Evolutionary conservation across 2,797 vertebrate species (phyloP).

Genomic region (Lagorchestes hirsutus): DNA sequence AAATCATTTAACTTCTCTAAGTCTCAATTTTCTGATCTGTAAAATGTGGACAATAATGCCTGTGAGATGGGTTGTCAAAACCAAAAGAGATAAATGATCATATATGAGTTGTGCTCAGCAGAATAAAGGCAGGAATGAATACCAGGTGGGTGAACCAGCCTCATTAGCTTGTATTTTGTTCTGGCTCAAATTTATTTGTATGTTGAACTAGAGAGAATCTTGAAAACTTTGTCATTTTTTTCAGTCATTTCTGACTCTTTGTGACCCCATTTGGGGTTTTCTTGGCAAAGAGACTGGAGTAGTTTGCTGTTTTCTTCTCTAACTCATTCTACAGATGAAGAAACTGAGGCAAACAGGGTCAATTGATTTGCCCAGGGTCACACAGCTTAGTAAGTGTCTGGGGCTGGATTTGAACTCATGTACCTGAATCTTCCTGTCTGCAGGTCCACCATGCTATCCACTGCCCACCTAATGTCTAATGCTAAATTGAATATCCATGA

Average conservation of each 20-base stretch:
- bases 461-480: not conserved
- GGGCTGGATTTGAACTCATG: not conserved
- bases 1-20: not conserved
- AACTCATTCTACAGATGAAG: not conserved
- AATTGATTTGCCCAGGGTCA: not conserved
- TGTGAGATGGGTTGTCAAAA: not conserved
- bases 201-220: not conserved
- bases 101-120: not conserved
- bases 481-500: not conserved
- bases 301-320: not conserved
- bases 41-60: not conserved
- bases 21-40: not conserved
- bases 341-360: not conserved
- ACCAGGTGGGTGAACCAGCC: not conserved
- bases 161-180: not conserved
- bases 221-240: not conserved
- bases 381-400: not conserved
- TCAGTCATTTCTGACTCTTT: not conserved
- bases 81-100: not conserved
- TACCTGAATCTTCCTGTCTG: not conserved
- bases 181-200: not conserved
- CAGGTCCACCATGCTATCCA: not conserved
- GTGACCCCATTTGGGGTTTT: not conserved
- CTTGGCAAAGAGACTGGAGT: not conserved
- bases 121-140: not conserved